phyloP scores from a whole-genome alignment of 2,113 vertebrate species.

The Microtus montanus region DNA sequence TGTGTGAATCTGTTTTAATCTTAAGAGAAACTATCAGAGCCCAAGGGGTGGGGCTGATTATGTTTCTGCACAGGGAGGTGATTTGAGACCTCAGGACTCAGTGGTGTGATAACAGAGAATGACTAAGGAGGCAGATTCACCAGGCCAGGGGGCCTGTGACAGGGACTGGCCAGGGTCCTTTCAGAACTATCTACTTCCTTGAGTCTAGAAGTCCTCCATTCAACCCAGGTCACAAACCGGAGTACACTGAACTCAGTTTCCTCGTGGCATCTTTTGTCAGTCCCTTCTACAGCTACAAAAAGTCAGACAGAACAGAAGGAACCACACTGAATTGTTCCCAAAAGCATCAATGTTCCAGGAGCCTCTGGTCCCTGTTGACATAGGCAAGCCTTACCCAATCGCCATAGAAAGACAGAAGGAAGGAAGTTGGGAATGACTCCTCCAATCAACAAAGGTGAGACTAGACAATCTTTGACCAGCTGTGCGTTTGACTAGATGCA shows the following conservation, averaged over 20 bases:
- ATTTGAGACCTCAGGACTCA: neutral
- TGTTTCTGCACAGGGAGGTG: neutral
- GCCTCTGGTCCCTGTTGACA: neutral
- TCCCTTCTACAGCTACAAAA: slow-evolving; percentile 24
- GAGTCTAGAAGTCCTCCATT: neutral
- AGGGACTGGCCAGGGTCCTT: neutral
- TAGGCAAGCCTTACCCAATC: neutral
- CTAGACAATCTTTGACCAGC: neutral
- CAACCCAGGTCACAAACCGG: neutral
- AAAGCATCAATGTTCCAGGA: slow-evolving; percentile 4
- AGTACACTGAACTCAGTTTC: neutral
- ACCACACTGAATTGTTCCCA: slow-evolving; percentile 1
- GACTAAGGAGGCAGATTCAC: neutral
- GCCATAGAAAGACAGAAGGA: neutral
- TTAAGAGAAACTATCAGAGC: neutral
- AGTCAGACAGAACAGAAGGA: neutral
- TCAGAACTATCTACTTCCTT: neutral
- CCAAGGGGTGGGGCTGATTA: neutral
- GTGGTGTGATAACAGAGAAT: neutral
- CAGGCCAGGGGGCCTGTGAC: too few relatives aligned
- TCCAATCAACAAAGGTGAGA: neutral
- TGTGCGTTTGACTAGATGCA: neutral
- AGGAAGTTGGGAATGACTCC: neutral
- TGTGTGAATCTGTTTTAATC: slow-evolving; percentile 58
- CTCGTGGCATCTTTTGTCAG: neutral